phyloP scores from a whole-genome alignment of 2,888 invertebrate species.

The Hipparchia semele region DNA sequence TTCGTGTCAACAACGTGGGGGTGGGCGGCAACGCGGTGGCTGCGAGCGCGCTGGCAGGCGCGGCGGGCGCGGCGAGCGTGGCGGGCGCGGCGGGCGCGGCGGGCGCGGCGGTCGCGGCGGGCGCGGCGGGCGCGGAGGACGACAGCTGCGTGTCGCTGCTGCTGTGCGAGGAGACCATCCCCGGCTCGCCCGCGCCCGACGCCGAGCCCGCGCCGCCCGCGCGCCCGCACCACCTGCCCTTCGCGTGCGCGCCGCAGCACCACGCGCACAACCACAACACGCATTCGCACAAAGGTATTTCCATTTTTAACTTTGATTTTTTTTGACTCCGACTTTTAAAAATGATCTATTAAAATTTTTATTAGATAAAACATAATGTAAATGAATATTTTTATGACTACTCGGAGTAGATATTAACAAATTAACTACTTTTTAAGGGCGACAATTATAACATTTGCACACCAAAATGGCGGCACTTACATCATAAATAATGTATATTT shows the following conservation, averaged over 20 bases:
- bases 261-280: constrained; percentile 29
- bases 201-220: constrained; percentile 80
- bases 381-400: no score
- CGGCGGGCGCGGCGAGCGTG: constrained; percentile 56
- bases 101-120: constrained; percentile 32
- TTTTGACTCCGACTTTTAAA: not conserved
- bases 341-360: no score
- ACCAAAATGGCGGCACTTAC: no score
- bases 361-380: no score
- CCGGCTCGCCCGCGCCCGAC: constrained; percentile 92
- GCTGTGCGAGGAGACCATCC: constrained; percentile 95
- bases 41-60: constrained; percentile 51
- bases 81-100: constrained; percentile 52
- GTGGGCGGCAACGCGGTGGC: constrained; percentile 48
- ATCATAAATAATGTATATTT: no score
- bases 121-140: constrained; percentile 55
- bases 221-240: constrained; percentile 68
- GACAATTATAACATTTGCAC: no score
- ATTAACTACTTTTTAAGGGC: no score
- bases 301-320: no score
- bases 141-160: constrained; percentile 89
- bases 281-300: constrained; percentile 30
- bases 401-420: no score
- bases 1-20: constrained; percentile 17
- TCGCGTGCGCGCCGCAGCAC: constrained; percentile 41